These are phyloP conservation scores for Phenacoccus solenopsis DNA, from an alignment of 1,140 invertebrate genomes.

Conservation along the genomic window DNA sequence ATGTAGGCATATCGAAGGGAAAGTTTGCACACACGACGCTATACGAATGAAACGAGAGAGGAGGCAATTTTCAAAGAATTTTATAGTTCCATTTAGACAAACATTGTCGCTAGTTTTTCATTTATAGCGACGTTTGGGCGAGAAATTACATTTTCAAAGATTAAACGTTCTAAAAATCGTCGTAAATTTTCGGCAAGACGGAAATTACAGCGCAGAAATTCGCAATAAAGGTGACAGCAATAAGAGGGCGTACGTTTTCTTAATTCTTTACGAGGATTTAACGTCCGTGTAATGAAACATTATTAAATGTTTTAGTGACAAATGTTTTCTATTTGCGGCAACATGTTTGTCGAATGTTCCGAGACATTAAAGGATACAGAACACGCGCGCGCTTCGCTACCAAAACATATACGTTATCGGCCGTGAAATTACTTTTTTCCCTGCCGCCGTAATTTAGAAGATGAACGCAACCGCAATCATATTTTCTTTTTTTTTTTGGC, in stretches of 20 bases:
- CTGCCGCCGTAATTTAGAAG: background rate
- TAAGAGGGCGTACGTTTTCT: constrained; percentile 13
- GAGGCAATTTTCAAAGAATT: no score
- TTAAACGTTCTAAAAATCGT: constrained; percentile 11
- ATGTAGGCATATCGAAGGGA: no score
- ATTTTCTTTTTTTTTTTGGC: no score
- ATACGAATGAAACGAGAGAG: no score
- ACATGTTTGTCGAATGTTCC: constrained; percentile 10
- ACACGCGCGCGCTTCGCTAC: no score
- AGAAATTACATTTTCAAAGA: constrained; percentile 9
- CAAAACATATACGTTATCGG: background rate
- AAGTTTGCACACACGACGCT: no score
- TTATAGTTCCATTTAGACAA: no score
- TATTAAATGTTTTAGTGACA: constrained; percentile 13
- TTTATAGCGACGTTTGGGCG: background rate
- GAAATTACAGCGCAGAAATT: constrained; percentile 9
- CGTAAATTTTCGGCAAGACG: background rate
- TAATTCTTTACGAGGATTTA: constrained; percentile 12
- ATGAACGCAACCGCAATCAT: no score
- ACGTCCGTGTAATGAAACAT: constrained; percentile 12
- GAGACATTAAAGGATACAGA: background rate
- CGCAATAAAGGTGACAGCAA: constrained; percentile 16
- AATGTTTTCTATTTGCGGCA: constrained; percentile 17
- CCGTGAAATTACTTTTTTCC: background rate
- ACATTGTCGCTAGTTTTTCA: background rate